These are phyloP conservation scores for Aphelenchoides besseyi DNA, from an alignment of 1,140 invertebrate species.

Conservation along the genomic window DNA sequence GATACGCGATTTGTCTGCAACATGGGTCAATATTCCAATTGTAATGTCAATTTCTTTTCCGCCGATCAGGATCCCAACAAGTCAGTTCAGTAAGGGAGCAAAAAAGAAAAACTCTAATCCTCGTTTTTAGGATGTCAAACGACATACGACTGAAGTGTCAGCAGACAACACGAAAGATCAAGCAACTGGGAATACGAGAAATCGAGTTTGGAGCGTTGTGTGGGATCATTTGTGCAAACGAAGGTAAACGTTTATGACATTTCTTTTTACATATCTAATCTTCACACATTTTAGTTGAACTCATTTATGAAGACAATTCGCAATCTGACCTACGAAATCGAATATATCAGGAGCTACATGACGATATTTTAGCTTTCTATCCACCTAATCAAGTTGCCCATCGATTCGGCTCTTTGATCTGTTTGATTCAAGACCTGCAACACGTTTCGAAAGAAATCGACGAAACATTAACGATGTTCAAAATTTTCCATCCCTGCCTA, in stretches of 20 bases:
- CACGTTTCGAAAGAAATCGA: background rate
- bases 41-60: background rate
- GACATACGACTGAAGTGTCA: background rate
- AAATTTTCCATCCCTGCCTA: background rate
- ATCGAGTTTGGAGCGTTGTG: background rate
- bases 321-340: background rate
- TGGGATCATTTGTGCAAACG: slow-evolving; percentile 11
- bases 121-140: background rate
- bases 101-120: no score
- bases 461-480: background rate
- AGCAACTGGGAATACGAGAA: background rate
- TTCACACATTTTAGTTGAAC: background rate
- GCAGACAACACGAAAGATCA: background rate
- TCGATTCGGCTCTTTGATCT: slow-evolving; percentile 2
- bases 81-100: background rate
- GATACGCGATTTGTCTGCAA: background rate
- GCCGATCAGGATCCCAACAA: background rate
- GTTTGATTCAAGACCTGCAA: slow-evolving; percentile 4
- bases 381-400: background rate
- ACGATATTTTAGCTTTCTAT: background rate
- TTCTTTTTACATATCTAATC: no score
- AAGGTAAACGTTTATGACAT: slow-evolving; percentile 6
- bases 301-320: slow-evolving; percentile 1
- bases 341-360: slow-evolving; percentile 5
- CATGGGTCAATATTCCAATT: background rate